These are phyloP conservation scores for Odontothrips loti DNA, from an alignment of 2,888 invertebrate species.

Conservation along the genomic window DNA sequence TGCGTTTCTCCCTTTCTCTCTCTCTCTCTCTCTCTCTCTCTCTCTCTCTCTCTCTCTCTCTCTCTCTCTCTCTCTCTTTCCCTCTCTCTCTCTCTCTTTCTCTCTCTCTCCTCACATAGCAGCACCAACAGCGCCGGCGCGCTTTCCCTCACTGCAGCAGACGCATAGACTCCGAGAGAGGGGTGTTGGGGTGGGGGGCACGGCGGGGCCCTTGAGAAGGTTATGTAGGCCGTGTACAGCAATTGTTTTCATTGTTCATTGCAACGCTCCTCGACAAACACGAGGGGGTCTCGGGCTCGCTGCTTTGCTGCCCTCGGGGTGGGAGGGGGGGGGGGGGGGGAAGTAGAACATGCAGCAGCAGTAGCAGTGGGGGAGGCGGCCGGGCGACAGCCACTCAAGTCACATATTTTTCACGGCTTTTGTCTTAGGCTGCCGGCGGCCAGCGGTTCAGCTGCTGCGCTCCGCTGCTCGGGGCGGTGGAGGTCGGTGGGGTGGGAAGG, in stretches of 20 bases:
- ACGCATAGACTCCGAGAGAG: background rate
- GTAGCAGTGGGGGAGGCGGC: background rate
- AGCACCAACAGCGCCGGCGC: no score
- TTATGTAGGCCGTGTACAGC: background rate
- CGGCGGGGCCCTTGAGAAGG: background rate
- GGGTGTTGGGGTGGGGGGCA: background rate
- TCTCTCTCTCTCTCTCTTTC: no score
- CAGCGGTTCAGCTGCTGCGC: background rate
- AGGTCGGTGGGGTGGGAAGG: background rate
- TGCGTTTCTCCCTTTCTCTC: no score
- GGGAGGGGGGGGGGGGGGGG: background rate
- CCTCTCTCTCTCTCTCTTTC: no score
- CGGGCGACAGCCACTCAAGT: background rate
- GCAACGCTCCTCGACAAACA: background rate
- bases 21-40: no score
- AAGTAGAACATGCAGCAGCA: background rate
- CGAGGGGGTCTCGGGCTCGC: background rate
- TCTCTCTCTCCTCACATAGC: no score
- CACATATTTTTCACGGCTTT: conserved; percentile 18
- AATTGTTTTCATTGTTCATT: conserved; percentile 23
- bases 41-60: no score
- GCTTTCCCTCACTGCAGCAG: no score
- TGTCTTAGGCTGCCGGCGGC: background rate
- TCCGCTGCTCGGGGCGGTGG: background rate
- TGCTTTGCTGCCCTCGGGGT: no score